These are phyloP conservation scores for Polymixis lichenea DNA, from an alignment of 2,888 invertebrate species.

Conservation along the genomic window DNA sequence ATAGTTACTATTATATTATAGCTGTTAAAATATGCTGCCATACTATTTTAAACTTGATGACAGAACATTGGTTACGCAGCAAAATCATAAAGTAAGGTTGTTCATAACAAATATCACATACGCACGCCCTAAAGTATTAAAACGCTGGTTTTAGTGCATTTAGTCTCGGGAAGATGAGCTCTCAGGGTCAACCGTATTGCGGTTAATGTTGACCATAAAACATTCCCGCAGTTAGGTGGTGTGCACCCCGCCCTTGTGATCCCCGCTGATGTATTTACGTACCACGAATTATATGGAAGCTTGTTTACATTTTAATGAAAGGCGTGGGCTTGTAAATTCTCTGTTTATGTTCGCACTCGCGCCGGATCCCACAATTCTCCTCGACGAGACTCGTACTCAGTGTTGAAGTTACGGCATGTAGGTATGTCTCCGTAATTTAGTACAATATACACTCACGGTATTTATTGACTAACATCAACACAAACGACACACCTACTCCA, in stretches of 20 bases:
- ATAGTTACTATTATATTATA: not conserved
- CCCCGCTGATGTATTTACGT: constrained; percentile 79
- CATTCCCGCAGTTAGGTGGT: constrained; percentile 69
- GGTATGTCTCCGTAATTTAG: constrained; percentile 70
- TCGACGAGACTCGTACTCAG: constrained; percentile 61
- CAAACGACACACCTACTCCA: constrained; percentile 22
- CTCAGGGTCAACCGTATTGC: constrained; percentile 76
- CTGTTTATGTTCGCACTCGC: constrained; percentile 76
- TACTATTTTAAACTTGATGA: constrained; percentile 11
- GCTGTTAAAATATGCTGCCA: constrained; percentile 22
- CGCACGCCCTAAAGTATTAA: constrained; percentile 53
- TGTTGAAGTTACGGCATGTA: constrained; percentile 69
- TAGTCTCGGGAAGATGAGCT: constrained; percentile 68
- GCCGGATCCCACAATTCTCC: constrained; percentile 69
- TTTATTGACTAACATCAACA: constrained; percentile 47
- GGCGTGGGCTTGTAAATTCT: constrained; percentile 78
- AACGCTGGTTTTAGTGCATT: constrained; percentile 67
- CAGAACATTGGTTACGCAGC: constrained; percentile 27
- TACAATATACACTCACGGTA: constrained; percentile 56
- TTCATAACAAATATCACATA: constrained; percentile 46
- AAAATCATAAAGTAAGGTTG: constrained; percentile 29
- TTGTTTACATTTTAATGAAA: constrained; percentile 87
- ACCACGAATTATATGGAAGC: constrained; percentile 81
- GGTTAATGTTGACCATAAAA: constrained; percentile 81
- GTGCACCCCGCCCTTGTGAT: constrained; percentile 70